phyloP scores from a whole-genome alignment of 2,113 vertebrate genomes.

The Dendrocopos noguchii region DNA sequence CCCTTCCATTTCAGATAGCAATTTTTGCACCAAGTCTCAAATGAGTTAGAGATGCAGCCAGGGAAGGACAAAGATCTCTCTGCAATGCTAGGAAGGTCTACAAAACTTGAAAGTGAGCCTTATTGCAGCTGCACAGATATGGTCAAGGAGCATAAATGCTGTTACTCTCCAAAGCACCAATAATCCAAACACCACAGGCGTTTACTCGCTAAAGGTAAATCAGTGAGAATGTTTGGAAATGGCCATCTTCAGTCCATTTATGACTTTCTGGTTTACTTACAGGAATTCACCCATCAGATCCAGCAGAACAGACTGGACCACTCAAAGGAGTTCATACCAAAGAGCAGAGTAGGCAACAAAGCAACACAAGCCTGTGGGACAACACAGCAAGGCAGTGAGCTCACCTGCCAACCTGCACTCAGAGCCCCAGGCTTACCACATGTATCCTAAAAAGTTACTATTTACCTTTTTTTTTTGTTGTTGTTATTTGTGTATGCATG shows the following conservation, averaged over 20 bases:
- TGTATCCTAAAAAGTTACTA: too few species aligned
- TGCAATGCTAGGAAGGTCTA: background rate
- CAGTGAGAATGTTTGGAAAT: background rate
- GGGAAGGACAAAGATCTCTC: background rate
- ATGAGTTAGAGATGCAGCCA: background rate
- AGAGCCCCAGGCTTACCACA: background rate
- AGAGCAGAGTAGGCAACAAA: background rate
- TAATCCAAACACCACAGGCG: background rate
- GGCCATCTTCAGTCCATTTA: background rate
- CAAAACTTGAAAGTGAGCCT: background rate
- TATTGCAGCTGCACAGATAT: background rate
- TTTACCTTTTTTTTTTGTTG: too few species aligned
- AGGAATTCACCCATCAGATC: background rate
- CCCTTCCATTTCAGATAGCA: background rate
- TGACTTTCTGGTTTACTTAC: background rate
- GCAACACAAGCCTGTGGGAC: background rate
- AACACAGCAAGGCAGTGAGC: fast-evolving
- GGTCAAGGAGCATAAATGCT: background rate
- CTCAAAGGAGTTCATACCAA: background rate
- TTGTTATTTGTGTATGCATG: too few species aligned
- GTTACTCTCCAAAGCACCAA: background rate
- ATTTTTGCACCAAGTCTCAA: background rate
- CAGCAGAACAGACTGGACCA: background rate
- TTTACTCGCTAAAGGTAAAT: background rate
- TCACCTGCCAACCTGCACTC: background rate